Percentiles rank a stretch among this genome's conserved stretches.
Conservation (phyloP, 1,140 invertebrate genomes). For the Drosophila pectinifera region DNA sequence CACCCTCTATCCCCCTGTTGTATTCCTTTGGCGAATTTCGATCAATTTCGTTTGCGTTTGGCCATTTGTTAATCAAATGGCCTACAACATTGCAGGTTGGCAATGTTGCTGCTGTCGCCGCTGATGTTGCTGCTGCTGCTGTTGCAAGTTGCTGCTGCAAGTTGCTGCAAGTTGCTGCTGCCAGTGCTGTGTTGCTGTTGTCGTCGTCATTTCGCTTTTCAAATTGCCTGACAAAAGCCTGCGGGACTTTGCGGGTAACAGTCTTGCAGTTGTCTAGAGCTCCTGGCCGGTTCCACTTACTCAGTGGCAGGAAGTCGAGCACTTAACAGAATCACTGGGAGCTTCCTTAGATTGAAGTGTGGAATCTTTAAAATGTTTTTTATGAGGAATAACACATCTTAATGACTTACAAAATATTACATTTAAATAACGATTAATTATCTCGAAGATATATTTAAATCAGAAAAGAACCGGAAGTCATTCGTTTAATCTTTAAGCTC, state of each 20-base stretch:
- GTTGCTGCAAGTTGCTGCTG: slow-evolving; percentile 21
- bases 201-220: slow-evolving; percentile 79
- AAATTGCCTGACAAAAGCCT: slow-evolving; percentile 73
- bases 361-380: not conserved
- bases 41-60: slow-evolving; percentile 83
- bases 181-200: slow-evolving; percentile 37
- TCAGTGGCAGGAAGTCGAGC: slow-evolving; percentile 59
- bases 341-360: slow-evolving; percentile 13
- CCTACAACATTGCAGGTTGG: slow-evolving; percentile 68
- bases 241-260: slow-evolving; percentile 59
- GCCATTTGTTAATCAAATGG: slow-evolving; percentile 83
- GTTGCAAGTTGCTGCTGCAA: slow-evolving; percentile 13
- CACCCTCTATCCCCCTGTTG: slow-evolving; percentile 2
- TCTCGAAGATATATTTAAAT: not conserved
- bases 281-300: slow-evolving; percentile 36
- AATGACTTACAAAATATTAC: no score
- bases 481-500: not conserved
- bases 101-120: slow-evolving; percentile 25
- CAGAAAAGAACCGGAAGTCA: no score
- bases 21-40: slow-evolving; percentile 77
- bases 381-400: not conserved
- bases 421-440: not conserved
- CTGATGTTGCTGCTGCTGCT: slow-evolving; percentile 23
- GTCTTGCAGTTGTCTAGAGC: slow-evolving; percentile 35
- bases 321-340: slow-evolving; percentile 39